phyloP scores from a whole-genome alignment of 2,888 invertebrate genomes.

The Steromphala cineraria region DNA sequence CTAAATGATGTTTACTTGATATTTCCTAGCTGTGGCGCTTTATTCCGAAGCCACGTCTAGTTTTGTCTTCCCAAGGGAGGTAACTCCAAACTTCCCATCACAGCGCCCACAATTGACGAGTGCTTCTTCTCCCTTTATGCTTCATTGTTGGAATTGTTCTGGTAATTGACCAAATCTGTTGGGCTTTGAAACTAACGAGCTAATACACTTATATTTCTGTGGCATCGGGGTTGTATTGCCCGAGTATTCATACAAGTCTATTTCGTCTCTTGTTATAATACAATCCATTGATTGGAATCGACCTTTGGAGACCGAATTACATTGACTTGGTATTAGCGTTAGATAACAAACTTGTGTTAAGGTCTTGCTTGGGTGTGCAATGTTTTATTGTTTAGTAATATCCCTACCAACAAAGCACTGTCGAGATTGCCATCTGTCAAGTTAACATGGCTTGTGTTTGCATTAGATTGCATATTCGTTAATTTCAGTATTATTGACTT shows the following conservation, averaged over 20 bases:
- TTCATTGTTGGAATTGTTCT: not conserved
- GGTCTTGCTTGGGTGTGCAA: not conserved
- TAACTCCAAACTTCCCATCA: not conserved
- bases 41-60: not conserved
- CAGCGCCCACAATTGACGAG: not conserved
- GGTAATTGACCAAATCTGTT: constrained; percentile 2
- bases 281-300: not conserved
- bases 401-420: not conserved
- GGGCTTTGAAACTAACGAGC: constrained; percentile 2
- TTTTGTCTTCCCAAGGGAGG: not conserved
- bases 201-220: not conserved
- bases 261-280: not conserved
- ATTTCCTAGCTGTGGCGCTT: not conserved
- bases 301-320: not conserved
- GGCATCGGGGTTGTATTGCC: not conserved
- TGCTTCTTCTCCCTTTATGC: not conserved
- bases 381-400: not conserved
- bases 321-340: not conserved
- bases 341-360: not conserved
- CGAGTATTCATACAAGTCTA: not conserved
- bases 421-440: not conserved
- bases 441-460: not conserved
- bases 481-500: too few relatives aligned
- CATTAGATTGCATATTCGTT: too few relatives aligned
- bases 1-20: not conserved